These are phyloP conservation scores for Trichechus manatus DNA, from an alignment of 2,113 vertebrate species.

Conservation along the genomic window DNA sequence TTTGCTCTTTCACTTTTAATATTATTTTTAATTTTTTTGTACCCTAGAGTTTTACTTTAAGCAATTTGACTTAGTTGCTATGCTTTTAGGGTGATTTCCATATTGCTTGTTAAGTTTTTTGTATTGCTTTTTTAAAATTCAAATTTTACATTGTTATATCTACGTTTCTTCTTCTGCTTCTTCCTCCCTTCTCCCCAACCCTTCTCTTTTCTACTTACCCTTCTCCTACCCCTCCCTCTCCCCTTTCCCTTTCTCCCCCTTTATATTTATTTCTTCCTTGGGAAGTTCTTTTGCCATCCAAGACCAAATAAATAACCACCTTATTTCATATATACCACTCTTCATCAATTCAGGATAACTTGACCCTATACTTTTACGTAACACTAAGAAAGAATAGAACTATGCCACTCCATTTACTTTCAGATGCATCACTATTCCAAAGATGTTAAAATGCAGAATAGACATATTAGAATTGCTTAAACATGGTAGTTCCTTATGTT, in stretches of 20 bases:
- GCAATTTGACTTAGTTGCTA: not conserved
- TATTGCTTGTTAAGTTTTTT: not conserved
- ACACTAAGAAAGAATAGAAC: not conserved
- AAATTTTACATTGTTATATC: not conserved
- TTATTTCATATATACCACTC: not conserved
- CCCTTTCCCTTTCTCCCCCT: not conserved
- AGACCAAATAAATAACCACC: not conserved
- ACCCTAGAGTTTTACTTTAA: not conserved
- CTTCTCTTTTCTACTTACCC: too few relatives aligned
- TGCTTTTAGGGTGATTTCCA: not conserved
- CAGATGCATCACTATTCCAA: not conserved
- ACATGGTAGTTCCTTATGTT: not conserved
- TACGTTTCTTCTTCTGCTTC: not conserved
- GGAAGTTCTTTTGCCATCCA: not conserved
- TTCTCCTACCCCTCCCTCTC: too few relatives aligned
- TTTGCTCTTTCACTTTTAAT: not conserved
- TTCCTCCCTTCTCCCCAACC: not conserved
- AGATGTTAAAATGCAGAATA: not conserved
- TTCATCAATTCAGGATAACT: not conserved
- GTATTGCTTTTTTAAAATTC: not conserved
- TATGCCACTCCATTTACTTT: not conserved
- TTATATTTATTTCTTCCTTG: not conserved
- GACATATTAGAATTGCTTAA: not conserved
- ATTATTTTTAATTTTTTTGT: not conserved
- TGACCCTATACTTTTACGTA: not conserved